These are phyloP conservation scores for Disparrhopalites patrizii DNA, from an alignment of 2,888 invertebrate genomes.

Conservation along the genomic window DNA sequence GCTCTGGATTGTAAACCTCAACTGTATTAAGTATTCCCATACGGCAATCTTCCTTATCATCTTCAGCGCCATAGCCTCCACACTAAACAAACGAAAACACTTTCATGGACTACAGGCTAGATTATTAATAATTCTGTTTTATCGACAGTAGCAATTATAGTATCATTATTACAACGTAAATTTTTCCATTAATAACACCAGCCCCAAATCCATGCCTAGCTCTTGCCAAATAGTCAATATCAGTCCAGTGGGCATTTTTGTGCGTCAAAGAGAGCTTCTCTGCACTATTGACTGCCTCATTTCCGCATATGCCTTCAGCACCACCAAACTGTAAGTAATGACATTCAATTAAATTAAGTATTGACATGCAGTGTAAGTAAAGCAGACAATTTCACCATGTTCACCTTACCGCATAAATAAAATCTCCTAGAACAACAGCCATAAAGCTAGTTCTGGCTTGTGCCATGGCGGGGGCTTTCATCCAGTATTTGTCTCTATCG, in stretches of 20 bases:
- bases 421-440: slow-evolving; percentile 9
- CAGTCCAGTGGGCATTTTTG: slow-evolving; percentile 11
- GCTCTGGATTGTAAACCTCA: slow-evolving; percentile 21
- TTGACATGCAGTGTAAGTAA: neutral
- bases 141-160: neutral
- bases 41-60: neutral
- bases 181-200: slow-evolving; percentile 5
- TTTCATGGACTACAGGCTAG: neutral
- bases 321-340: slow-evolving; percentile 13
- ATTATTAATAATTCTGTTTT: neutral
- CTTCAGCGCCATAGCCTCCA: slow-evolving; percentile 18
- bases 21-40: slow-evolving; percentile 23
- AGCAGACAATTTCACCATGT: neutral
- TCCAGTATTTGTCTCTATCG: neutral
- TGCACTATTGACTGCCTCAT: slow-evolving; percentile 16
- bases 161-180: slow-evolving; percentile 14
- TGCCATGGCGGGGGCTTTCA: neutral
- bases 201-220: slow-evolving; percentile 19
- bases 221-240: slow-evolving; percentile 7
- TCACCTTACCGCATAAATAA: slow-evolving; percentile 14
- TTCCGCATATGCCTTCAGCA: neutral
- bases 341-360: neutral
- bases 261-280: neutral
- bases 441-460: slow-evolving; percentile 3
- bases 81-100: neutral